Evolutionary conservation across 2,888 invertebrate genomes (phyloP).

Genomic region (Drosophila yooni): DNA sequence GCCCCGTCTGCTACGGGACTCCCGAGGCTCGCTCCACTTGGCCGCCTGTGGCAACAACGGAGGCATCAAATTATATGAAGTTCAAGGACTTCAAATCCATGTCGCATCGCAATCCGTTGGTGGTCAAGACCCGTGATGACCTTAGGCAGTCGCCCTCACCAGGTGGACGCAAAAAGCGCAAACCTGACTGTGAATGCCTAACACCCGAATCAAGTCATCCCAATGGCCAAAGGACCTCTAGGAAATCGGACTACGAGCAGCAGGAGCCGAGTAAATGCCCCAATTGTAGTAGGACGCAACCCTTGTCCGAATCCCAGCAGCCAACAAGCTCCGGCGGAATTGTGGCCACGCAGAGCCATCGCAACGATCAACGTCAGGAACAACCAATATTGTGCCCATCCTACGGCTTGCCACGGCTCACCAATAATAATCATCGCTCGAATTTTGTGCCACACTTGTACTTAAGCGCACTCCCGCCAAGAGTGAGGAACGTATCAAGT

Average conservation of each 20-base stretch:
- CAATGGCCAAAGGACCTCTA: neutral
- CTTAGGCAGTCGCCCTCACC: neutral
- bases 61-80: conserved; percentile 32
- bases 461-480: neutral
- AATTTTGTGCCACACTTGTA: neutral
- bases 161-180: neutral
- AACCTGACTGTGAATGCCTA: neutral
- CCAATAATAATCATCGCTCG: neutral
- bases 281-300: neutral
- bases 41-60: neutral
- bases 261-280: neutral
- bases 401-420: neutral
- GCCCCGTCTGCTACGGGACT: neutral
- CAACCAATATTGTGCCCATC: neutral
- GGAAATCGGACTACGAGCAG: neutral
- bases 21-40: neutral
- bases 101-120: conserved; percentile 11
- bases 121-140: conserved; percentile 6
- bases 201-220: neutral
- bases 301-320: neutral
- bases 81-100: conserved; percentile 4
- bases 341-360: neutral
- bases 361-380: neutral
- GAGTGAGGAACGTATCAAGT: neutral
- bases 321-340: neutral